Conservation (phyloP, 2,797 vertebrate genomes). For the Hypotaenidia okinawae region DNA sequence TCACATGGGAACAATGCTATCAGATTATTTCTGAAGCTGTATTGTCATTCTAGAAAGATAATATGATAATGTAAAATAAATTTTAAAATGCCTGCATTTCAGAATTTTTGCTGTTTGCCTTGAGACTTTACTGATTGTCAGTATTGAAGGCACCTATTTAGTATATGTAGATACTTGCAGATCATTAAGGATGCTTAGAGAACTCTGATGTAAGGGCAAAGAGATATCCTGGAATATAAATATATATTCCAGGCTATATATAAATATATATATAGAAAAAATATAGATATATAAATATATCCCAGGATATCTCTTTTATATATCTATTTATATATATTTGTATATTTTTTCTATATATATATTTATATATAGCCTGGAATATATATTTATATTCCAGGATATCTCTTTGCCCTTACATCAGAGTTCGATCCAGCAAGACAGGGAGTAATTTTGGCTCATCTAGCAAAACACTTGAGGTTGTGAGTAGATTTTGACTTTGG, state of each 20-base stretch:
- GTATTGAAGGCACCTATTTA: neutral
- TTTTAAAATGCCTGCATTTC: neutral
- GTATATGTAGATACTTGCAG: neutral
- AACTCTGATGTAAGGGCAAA: neutral
- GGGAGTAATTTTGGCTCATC: neutral
- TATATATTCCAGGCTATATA: too few species aligned
- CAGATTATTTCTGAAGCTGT: neutral
- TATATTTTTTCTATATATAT: too few species aligned
- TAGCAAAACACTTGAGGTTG: fast-evolving
- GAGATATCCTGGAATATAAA: too few species aligned
- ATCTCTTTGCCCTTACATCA: neutral
- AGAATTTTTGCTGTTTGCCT: neutral
- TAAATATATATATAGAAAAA: too few species aligned
- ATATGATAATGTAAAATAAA: neutral
- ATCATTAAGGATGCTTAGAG: neutral
- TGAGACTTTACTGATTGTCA: neutral
- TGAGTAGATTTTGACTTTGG: neutral
- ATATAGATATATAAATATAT: too few species aligned
- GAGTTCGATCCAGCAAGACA: neutral
- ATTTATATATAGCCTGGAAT: too few species aligned
- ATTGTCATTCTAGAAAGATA: neutral
- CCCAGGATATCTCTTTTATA: too few species aligned
- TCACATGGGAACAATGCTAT: neutral
- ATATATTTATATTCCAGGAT: neutral
- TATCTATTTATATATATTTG: too few species aligned